Base-by-base conservation (phyloP, 2,113 vertebrate species). In the Brachyhypopomus occidentalis region DNA sequence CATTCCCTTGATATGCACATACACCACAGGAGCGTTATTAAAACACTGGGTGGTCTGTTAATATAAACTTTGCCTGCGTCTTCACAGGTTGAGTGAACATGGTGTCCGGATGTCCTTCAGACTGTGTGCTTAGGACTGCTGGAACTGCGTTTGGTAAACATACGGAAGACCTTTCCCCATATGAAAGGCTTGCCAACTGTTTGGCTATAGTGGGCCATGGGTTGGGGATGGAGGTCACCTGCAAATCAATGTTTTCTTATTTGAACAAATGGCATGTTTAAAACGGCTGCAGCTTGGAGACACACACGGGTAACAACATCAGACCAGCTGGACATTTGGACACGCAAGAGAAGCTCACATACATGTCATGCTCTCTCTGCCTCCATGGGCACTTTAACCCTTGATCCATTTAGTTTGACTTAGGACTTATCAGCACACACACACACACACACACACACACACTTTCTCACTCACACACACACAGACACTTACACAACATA, bases 391-490 rank as follows among this genome's bases (percentile, higher is more conserved):
- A 70, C 72, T 83, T 80, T 78, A 74, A 74, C 82, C 60, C 45
- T 34, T 58, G 48, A 77, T 48, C 70, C 73, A 63, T 58, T 69
- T 69, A 76, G 82, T 84, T 72, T 85, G 82, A 81, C 73, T 81
- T 75, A 75, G 75, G 63, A 81, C 45, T 71, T 83, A 77, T 81
- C 36, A 80, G 75, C 74, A 62, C 59, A 38, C 2, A 27, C 55
- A 62, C 45, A 75, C 67, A 64, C 52, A 60, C 83, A 77, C 72
- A 82, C 81, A 77, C 78, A 71, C 56, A 86, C 70, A 76, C 69
- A 79, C 48, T 25, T 19, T 67, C 22, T n/a, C 34, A 59, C 27
- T 30, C 12, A 36, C 58, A n/a, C 72, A 83, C 56, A 78, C 41
- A 79, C 27, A 41, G 66, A 70, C 66, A 70, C n/a, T n/a, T 34